phyloP scores from a whole-genome alignment of 2,888 invertebrate genomes.

The Trissonchulus latispiculum region DNA sequence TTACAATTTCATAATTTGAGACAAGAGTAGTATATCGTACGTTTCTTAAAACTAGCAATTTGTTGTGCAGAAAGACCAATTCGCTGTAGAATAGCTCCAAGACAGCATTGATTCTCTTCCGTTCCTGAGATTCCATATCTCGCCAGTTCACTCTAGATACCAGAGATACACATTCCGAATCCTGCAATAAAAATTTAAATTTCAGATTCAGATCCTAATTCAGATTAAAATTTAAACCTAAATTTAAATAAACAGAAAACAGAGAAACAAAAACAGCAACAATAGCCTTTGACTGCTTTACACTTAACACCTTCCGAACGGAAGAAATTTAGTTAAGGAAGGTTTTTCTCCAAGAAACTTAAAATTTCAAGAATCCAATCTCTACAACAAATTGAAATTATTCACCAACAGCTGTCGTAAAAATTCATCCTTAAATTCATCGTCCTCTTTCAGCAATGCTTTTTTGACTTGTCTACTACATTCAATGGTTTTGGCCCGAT shows the following conservation, averaged over 20 bases:
- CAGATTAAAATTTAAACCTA: too few relatives aligned
- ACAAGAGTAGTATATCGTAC: slow-evolving; percentile 43
- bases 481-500: slow-evolving; percentile 45
- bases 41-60: slow-evolving; percentile 56
- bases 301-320: too few relatives aligned
- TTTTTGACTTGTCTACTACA: slow-evolving; percentile 40
- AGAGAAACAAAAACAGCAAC: too few relatives aligned
- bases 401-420: slow-evolving; percentile 36
- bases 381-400: too few relatives aligned
- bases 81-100: slow-evolving; percentile 58
- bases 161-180: not conserved
- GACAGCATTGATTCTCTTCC: slow-evolving; percentile 51
- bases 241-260: too few relatives aligned
- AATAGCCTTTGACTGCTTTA: too few relatives aligned
- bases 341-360: too few relatives aligned
- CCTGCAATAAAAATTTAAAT: too few relatives aligned
- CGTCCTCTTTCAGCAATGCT: slow-evolving; percentile 36
- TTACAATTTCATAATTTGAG: slow-evolving; percentile 12
- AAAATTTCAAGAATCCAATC: too few relatives aligned
- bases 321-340: too few relatives aligned
- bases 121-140: slow-evolving; percentile 30
- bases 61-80: slow-evolving; percentile 55
- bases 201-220: too few relatives aligned
- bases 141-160: not conserved
- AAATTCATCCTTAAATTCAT: slow-evolving; percentile 38